Percentiles rank a stretch among this genome's conserved stretches.
phyloP scores from a whole-genome alignment of 2,797 vertebrate species.

The Eospalax fontanierii region DNA sequence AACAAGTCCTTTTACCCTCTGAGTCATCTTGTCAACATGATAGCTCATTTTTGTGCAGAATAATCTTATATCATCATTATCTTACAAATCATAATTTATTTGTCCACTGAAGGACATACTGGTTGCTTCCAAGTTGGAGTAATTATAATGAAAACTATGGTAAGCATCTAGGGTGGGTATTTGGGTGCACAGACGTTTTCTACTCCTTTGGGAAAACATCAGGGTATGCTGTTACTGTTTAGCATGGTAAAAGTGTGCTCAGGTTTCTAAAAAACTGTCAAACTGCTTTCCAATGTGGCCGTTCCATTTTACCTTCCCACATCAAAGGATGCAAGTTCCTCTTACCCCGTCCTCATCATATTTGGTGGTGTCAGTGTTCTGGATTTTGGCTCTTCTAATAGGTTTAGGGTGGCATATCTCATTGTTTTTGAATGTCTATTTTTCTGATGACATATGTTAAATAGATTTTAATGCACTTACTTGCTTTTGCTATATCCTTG shows the following conservation, averaged over 20 bases:
- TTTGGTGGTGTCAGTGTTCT: not conserved
- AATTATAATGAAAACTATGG: not conserved
- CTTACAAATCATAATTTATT: not conserved
- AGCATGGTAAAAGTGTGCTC: not conserved
- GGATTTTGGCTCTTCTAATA: not conserved
- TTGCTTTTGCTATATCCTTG: not conserved
- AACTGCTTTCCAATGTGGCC: not conserved
- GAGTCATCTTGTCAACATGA: not conserved
- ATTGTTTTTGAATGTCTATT: not conserved
- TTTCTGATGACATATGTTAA: not conserved
- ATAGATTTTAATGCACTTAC: not conserved
- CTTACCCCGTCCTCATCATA: not conserved
- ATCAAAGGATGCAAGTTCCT: not conserved
- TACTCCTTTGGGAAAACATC: not conserved
- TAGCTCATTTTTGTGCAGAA: not conserved
- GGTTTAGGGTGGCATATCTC: not conserved
- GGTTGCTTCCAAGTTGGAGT: not conserved
- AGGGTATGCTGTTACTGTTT: not conserved
- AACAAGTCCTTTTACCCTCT: not conserved
- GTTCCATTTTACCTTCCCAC: not conserved
- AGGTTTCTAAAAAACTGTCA: not conserved
- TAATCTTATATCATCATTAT: not conserved
- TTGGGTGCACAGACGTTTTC: not conserved
- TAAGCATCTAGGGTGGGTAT: not conserved
- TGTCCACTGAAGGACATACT: not conserved